Evolutionary conservation across 2,888 invertebrate genomes (phyloP), one percentile per base, ranked within the genome.

Genomic region (Oscheius myriophilus): DNA sequence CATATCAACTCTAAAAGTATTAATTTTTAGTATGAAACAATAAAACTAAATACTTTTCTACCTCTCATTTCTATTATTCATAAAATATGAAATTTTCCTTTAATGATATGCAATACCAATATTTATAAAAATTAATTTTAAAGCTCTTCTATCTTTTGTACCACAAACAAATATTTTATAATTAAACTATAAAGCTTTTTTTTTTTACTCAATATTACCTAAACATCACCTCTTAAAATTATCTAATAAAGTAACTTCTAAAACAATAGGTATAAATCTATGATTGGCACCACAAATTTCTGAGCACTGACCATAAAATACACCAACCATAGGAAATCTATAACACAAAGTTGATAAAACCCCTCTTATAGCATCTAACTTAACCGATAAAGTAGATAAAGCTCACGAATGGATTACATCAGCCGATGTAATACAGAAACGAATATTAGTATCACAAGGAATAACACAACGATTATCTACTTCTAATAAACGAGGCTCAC

Each of bases 221-320:
- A 72, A 71, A 76, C 74, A 71, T 69, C 78, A 80, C 46, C 67
- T 69, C 67, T 78, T 80, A 76, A 80, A 80, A 71, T 73, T 73
- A 54, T 76, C 70, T 63, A 76, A 70, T 55, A 77, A 61, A 70
- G 77, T 74, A 16, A 73, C 72, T 68, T 86, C 85, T 54, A 86
- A 62, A 58, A 70, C 78, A 90, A 92, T 92, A 42, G 92, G 92
- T 88, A 92, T 92, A 90, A 92, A 92, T 70, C 91, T 91, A 87
- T 92, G 92, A 87, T 92, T 92, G 64, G 91, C 90, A 0, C 92
- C 92, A 88, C 92, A 92, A 89, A 92, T 92, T 90, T 92, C 92
- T 80, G 92, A 92, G 87, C 92, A 92, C 90, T 92, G 92, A 0
- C 92, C 92, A 88, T 88, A 92, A 87, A 90, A 91, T 86, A 92